Evolutionary conservation across 2,113 vertebrate genomes (phyloP), one percentile per base, ranked within the genome.

Genomic region (Naja naja): DNA sequence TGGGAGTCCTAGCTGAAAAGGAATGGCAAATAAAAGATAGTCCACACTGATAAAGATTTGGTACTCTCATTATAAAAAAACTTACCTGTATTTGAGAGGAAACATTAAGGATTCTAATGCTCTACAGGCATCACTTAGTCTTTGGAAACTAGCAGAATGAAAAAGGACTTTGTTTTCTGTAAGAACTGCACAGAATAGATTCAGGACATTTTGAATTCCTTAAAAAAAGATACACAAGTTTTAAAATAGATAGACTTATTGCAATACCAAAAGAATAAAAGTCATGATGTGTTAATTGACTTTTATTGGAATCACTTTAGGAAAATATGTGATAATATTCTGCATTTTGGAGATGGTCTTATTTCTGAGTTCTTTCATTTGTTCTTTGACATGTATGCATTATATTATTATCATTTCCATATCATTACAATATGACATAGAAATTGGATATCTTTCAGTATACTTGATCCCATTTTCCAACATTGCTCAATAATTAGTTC

Each of bases 161-260:
- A 99, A 99, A 89, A 99, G 98, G 98, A 99, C 98, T 94, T 99
- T 99, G 96, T 99, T 99, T 97, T 99, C 99, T 16, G 99, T 99
- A 96, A 99, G 98, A 95, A 99, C 98, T 0, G 99, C 99, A 97
- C 99, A 99, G 95, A 99, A 99, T 58, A 99, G 98, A 97, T 98
- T 99, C 87, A 99, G 98, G 81, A 99, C 99, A 92, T 99, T 99
- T 96, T 99, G 99, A 96, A 99, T 99, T 95, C 99, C 99, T 99
- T 96, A 97, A 98, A 89, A 94, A 87, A 93, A 96, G 60, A 94
- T 20, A 91, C 4, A 89, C 14, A 96, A 25, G 1, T 91, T 64
- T 81, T 90, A 96, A 16, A 5, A 91, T 94, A 90, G 95, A 87
- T 94, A 92, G 92, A 96, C 2, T 55, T 87, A 0, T 0, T 93